Base-by-base conservation (phyloP, 2,888 invertebrate genomes). In the Stratiomys singularior region DNA sequence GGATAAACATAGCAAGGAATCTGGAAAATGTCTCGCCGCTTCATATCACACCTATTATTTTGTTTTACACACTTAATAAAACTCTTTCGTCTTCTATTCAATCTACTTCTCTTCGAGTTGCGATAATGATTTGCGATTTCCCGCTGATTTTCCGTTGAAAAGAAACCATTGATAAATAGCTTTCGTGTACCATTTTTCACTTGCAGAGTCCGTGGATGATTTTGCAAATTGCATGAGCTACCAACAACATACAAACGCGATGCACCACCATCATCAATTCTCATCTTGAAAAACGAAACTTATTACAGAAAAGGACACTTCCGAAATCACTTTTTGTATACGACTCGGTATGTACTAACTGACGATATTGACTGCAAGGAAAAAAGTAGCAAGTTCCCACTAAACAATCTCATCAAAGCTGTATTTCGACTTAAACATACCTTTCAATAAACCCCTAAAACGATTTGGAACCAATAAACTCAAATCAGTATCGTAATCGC, bases 41-140 rank as follows among this genome's bases (percentile, higher is more conserved):
- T 52, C 44, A 76, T 27, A 25, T 77, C 64, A 76, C 15, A 56
- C 18, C n/a, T 37, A 23, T 21, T 37, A 23, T 28, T 52, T 15
- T 25, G 28, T 25, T 76, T 77, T 13, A 76, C 44, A 21, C 23
- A 71, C 37, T 77, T 79, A 37, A 77, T 66, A n/a, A 74, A 79
- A 74, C 74, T 77, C 60, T 77, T 77, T 30, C 79, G 15, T 46
- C 76, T 56, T 27, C 30, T 69, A 23, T 23, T 66, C 47, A 25
- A 18, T 23, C 30, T 58, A n/a, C 80, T 81, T 81, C 82, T 79
- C 81, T 85, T 84, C 56, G 82, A 84, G 80, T 85, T 85, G 3
- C 85, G 83, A 83, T 85, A 86, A 82, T 87, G 83, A 82, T 87
- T 86, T n/a, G 84, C 87, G 66, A 86, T 83, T 78, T 86, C 85